These are phyloP conservation scores for Heliconius hortense DNA, from an alignment of 2,888 invertebrate genomes.

Conservation along the genomic window DNA sequence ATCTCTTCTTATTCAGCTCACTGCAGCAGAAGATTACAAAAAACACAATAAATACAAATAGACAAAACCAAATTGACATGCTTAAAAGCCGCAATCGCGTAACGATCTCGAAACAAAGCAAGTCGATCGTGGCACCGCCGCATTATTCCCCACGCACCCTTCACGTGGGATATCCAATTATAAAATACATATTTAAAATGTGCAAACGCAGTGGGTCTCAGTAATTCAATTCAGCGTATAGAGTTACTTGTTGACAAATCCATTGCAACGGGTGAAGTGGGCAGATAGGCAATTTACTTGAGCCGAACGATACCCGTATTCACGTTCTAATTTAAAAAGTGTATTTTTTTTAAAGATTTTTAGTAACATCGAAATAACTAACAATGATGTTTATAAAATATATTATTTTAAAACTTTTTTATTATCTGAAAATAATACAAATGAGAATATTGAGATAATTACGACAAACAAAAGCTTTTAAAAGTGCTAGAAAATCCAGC, in stretches of 20 bases:
- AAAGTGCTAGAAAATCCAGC: constrained; percentile 30
- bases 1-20: neutral
- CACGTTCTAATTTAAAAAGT: constrained; percentile 21
- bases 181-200: constrained; percentile 70
- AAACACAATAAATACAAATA: neutral
- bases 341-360: neutral
- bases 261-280: constrained; percentile 60
- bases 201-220: constrained; percentile 60
- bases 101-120: constrained; percentile 35
- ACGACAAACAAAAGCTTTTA: constrained; percentile 29
- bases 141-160: constrained; percentile 42
- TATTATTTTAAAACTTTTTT: too few species aligned
- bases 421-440: neutral
- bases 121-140: constrained; percentile 31
- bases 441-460: neutral
- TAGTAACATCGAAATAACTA: neutral
- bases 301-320: constrained; percentile 37
- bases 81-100: constrained; percentile 30
- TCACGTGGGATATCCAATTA: constrained; percentile 55
- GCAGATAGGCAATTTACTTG: constrained; percentile 50
- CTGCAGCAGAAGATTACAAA: neutral
- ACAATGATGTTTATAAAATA: neutral
- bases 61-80: constrained; percentile 18
- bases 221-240: constrained; percentile 71
- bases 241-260: constrained; percentile 77